Base-by-base conservation (phyloP, 2,113 vertebrate species). In the Ramphastos sulfuratus region DNA sequence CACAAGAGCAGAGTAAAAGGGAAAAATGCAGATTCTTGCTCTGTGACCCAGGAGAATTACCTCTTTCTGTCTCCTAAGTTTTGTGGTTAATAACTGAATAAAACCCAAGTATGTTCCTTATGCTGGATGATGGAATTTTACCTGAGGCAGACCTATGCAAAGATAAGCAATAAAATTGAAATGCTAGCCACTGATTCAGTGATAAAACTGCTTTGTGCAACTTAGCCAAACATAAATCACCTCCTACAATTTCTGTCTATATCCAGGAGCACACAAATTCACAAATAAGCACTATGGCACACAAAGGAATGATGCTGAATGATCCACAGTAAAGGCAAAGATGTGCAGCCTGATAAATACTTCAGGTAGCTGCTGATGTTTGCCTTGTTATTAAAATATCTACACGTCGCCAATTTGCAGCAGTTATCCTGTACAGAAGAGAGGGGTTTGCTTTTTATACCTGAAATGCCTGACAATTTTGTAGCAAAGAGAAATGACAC, bases 391-490 rank as follows among this genome's bases (percentile, higher is more conserved):
- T 97, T 97, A 96, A 89, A 96, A 96, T 88, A 91, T 60, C 91
- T 91, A 91, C 88, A 93, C 21, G 82, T 89, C 95, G 96, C 89
- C 95, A 96, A 96, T 97, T 98, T 97, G 94, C 90, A 84, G 92
- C 91, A 92, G 90, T 96, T 97, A 96, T 63, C 60, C 83, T 91
- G 83, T 64, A 65, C 10, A 31, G 85, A 90, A 88, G 91, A 89
- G 80, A 82, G 78, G 92, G 69, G 73, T 96, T 97, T 97, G 91
- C 91, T 94, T 96, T 96, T 97, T 89, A 86, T 96, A 95, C 78
- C 84, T 95, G 95, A 93, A 96, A 96, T 64, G 59, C 94, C 91
- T 93, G 95, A 96, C 95, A 97, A 92, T 97, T 97, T 97, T 96
- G 85, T 64, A 91, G 82, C 89, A 95, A 96, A 94, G 89, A 96